Evolutionary conservation across 2,888 invertebrate genomes (phyloP), one percentile per base, ranked within the genome.

Genomic region (Sipunculus nudus): DNA sequence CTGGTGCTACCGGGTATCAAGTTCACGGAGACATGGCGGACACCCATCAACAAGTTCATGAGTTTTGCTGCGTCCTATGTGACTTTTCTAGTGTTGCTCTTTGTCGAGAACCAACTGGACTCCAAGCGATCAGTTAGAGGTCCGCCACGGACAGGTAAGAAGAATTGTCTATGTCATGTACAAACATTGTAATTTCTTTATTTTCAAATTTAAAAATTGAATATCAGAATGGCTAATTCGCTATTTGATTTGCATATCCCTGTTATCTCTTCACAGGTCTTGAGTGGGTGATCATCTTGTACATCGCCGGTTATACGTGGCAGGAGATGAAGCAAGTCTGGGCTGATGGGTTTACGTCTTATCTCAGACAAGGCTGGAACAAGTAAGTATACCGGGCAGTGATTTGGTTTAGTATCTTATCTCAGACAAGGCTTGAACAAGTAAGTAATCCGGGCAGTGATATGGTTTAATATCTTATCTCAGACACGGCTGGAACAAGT

Each of bases 11-110:
- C 75, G 0, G 47, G 47, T 21, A 8, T 56, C n/a, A 25, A 56
- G 13, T 16, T 55, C 13, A 49, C 61, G 4, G 63, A 50, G 25
- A 59, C 56, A 8, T 63, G 53, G 49, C 1, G 76, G 85, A 76
- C 88, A 63, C 90, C 90, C 32, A 81, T 89, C 65, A 89, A 89
- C 80, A 88, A 88, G 80, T 88, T 89, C 83, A 86, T 90, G 66
- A 88, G 87, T 59, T 60, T 61, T 16, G 61, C 86, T 16, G 86
- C 89, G 10, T 86, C 88, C 13, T 89, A 89, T 76, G 73, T 88
- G 47, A 79, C 89, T 47, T 90, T 90, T 79, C 84, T 89, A 35
- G 70, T 85, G 1, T 74, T 89, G 62, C 85, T 89, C 57, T 89
- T 88, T 77, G 72, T 87, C 48, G 86, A 88, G 73, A 88, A 48